phyloP scores from a whole-genome alignment of 2,888 invertebrate genomes.

The Galeopsomyia nigrocyanea region DNA sequence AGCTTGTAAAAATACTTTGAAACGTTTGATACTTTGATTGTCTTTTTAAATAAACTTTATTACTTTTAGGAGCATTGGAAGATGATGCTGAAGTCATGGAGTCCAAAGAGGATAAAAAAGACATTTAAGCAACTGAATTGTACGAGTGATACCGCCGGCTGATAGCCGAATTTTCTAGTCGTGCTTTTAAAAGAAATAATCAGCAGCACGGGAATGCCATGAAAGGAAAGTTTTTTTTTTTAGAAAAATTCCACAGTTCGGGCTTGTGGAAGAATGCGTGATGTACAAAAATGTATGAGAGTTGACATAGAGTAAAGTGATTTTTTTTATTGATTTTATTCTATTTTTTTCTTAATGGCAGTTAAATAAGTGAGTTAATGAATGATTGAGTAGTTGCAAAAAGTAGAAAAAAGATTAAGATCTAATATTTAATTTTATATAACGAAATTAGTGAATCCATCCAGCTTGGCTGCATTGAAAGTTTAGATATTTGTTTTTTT shows the following conservation, averaged over 20 bases:
- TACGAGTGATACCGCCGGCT: slow-evolving; percentile 30
- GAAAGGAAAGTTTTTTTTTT: not conserved
- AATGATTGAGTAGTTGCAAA: too few species aligned
- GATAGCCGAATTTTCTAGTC: slow-evolving; percentile 59
- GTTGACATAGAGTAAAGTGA: not conserved
- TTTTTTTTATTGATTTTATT: slow-evolving; percentile 15
- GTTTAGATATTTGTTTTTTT: too few species aligned
- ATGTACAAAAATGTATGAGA: not conserved
- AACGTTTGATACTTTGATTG: too few species aligned
- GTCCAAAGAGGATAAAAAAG: slow-evolving; percentile 53
- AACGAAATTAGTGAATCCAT: too few species aligned
- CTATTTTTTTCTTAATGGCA: slow-evolving; percentile 2
- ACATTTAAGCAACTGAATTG: slow-evolving; percentile 49
- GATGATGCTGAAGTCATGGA: slow-evolving; percentile 53
- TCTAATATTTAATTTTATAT: too few species aligned
- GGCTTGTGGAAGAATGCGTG: slow-evolving; percentile 5
- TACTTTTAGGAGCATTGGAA: slow-evolving; percentile 57
- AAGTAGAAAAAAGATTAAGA: too few species aligned
- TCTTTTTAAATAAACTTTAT: not conserved
- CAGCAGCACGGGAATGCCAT: slow-evolving; percentile 18
- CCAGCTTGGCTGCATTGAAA: too few species aligned
- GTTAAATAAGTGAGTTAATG: too few species aligned
- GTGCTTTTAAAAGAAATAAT: slow-evolving; percentile 44
- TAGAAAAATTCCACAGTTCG: too few species aligned
- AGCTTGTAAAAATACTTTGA: too few species aligned